A percentile compares a stretch with the other conserved stretches of the same genome.
phyloP scores from a whole-genome alignment of 2,113 vertebrate genomes.

The Grammomys dolichurus region DNA sequence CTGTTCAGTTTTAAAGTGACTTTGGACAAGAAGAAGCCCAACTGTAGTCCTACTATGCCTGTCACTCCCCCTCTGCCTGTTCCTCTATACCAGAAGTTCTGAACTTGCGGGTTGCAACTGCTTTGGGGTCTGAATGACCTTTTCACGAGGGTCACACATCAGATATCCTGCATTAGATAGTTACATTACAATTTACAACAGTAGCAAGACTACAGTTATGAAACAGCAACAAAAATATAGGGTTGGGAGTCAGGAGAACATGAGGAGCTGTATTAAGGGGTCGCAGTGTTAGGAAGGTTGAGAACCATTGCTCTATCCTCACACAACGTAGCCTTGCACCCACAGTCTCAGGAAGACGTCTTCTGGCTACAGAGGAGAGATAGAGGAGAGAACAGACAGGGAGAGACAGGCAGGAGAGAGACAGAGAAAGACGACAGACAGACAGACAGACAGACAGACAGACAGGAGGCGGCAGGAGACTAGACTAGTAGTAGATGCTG shows the following conservation, averaged over 20 bases:
- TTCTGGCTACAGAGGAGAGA: neutral
- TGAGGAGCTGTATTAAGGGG: neutral
- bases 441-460: fast-evolving
- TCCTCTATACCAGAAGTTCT: neutral
- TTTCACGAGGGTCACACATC: neutral
- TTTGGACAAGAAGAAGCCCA: neutral
- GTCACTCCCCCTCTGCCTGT: neutral
- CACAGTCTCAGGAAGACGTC: neutral
- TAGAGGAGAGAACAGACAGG: neutral
- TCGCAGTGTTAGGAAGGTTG: neutral
- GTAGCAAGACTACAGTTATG: neutral
- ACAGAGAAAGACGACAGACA: neutral
- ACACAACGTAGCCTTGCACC: neutral
- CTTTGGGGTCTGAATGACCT: neutral
- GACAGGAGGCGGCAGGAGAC: neutral
- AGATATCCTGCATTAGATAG: neutral
- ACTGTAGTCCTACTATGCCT: neutral
- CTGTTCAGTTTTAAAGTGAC: neutral
- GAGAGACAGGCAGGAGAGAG: neutral
- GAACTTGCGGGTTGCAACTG: no score
- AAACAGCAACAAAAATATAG: neutral
- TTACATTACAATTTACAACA: neutral
- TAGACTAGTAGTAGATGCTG: neutral
- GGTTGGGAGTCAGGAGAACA: neutral
- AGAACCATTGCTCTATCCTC: neutral